These are phyloP conservation scores for Antechinus flavipes DNA, from an alignment of 2,113 vertebrate species.

Conservation along the genomic window DNA sequence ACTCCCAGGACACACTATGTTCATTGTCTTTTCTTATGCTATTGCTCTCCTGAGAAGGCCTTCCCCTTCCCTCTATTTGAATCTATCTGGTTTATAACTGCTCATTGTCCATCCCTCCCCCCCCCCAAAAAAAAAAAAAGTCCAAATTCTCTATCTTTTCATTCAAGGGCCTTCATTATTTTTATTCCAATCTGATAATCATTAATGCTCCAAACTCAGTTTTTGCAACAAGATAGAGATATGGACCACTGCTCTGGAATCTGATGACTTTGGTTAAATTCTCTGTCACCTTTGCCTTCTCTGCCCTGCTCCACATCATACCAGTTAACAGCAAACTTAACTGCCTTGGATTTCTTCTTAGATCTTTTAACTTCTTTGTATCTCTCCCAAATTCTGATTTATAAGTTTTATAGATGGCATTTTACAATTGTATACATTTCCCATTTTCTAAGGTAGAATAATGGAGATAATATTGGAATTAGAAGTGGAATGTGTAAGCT, in stretches of 20 bases:
- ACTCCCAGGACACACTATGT: neutral
- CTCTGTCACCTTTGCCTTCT: neutral
- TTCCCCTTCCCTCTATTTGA: neutral
- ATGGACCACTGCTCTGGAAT: neutral
- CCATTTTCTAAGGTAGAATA: neutral
- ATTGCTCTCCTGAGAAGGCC: neutral
- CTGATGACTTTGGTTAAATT: neutral
- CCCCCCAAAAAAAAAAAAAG: neutral
- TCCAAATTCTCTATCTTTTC: neutral
- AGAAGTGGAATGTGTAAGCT: neutral
- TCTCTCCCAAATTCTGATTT: neutral
- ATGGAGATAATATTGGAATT: neutral
- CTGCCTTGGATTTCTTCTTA: neutral
- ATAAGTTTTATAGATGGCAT: neutral
- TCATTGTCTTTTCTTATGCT: neutral
- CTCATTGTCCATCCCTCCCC: neutral
- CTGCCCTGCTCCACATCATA: accelerated
- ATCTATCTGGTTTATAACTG: neutral
- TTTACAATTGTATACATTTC: neutral
- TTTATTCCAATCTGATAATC: neutral
- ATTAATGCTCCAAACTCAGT: neutral
- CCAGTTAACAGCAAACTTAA: neutral
- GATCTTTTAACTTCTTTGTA: neutral
- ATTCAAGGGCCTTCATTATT: neutral
- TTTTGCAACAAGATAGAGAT: neutral